These are phyloP conservation scores for Dryobota labecula DNA, from an alignment of 2,888 invertebrate genomes.

Conservation along the genomic window DNA sequence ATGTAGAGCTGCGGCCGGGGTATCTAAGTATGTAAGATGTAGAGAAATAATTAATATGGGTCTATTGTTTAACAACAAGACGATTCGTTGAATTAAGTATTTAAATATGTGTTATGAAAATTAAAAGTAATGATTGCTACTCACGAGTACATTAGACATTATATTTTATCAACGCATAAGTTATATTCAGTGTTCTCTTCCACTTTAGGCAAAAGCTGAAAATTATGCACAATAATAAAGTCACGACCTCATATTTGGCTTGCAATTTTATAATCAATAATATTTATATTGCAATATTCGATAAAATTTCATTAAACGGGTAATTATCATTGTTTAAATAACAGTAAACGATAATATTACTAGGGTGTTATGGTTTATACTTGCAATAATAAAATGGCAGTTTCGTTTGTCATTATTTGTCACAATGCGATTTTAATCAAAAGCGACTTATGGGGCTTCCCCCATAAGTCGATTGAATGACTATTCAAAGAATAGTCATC, in stretches of 20 bases:
- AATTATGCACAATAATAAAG: slow-evolving; percentile 36
- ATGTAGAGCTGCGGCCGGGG: too few species aligned
- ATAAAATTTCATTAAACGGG: slow-evolving; percentile 54
- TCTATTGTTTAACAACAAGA: background rate
- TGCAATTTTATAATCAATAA: slow-evolving; percentile 24
- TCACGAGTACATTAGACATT: background rate
- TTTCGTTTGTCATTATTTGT: background rate
- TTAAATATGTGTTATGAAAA: background rate
- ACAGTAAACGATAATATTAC: slow-evolving; percentile 24
- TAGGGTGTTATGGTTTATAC: background rate
- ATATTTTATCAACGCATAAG: background rate
- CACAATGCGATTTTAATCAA: background rate
- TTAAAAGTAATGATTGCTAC: background rate
- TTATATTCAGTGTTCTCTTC: background rate
- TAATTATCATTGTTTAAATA: slow-evolving; percentile 52
- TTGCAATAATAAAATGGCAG: background rate
- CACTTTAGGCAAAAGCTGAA: slow-evolving; percentile 15
- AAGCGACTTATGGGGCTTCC: too few species aligned
- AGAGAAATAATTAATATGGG: too few species aligned
- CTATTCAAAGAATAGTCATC: too few species aligned
- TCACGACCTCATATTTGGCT: slow-evolving; percentile 33
- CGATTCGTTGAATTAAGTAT: background rate
- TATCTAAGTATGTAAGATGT: too few species aligned
- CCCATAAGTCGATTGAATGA: too few species aligned
- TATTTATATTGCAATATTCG: slow-evolving; percentile 56